Percentiles rank a stretch among this genome's conserved stretches.
These are phyloP conservation scores for Trichoplusia ni DNA, from an alignment of 1,140 invertebrate species.

Conservation along the genomic window DNA sequence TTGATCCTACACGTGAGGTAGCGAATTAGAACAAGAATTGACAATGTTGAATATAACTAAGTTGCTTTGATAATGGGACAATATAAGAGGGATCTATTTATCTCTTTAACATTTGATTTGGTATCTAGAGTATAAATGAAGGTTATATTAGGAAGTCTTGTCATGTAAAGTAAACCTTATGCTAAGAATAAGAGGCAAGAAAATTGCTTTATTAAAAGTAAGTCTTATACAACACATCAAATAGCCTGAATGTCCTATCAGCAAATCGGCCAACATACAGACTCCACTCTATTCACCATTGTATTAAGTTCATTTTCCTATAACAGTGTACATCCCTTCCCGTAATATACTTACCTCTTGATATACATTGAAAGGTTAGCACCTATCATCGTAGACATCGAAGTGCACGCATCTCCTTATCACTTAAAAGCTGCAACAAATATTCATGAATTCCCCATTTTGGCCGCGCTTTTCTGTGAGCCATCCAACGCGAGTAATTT, in stretches of 20 bases:
- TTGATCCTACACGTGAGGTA: slow-evolving; percentile 87
- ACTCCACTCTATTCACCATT: not conserved
- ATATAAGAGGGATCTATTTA: not conserved
- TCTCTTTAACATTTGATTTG: no score
- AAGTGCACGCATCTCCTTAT: slow-evolving; percentile 66
- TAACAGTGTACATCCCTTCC: slow-evolving; percentile 5
- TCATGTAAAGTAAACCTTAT: no score
- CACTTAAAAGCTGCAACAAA: slow-evolving; percentile 79
- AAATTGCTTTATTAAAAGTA: no score
- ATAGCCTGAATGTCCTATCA: no score
- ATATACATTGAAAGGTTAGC: slow-evolving; percentile 51
- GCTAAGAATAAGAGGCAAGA: no score
- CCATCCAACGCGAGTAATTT: slow-evolving; percentile 23
- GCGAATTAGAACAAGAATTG: slow-evolving; percentile 28
- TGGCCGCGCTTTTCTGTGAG: slow-evolving; percentile 63
- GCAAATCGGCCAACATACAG: no score
- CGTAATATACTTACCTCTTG: slow-evolving; percentile 64
- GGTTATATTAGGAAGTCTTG: no score
- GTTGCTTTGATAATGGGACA: not conserved
- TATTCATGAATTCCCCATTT: slow-evolving; percentile 79
- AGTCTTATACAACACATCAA: no score
- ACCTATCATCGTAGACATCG: slow-evolving; percentile 63
- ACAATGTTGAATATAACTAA: not conserved
- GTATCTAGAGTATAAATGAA: no score
- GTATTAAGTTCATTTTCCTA: slow-evolving; percentile 16